Evolutionary conservation across 2,797 vertebrate genomes (phyloP), one percentile per base, ranked within the genome.

Genomic region (Galago senegalensis): DNA sequence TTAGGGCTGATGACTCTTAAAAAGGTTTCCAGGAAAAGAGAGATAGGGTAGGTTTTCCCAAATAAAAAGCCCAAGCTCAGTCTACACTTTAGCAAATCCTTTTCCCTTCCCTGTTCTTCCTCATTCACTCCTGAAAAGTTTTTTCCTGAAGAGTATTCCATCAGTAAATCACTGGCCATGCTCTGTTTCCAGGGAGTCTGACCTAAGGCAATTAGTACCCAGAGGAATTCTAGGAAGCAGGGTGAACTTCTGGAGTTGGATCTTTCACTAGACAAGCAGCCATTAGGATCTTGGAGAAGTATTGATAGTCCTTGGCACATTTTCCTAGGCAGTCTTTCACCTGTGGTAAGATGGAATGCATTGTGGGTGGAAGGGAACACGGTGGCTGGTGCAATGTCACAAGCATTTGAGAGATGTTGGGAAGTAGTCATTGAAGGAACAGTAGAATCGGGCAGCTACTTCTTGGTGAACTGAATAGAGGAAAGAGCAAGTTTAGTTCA

Each of bases 221-320:
- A 72, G 89, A 85, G 58, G 46, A 83, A 83, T 72, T 43, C 46
- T 21, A 65, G 70, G 76, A 94, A 82, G 77, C 43, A 63, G 76
- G 40, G 31, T 56, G 34, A 20, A 46, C 70, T 84, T 88, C 27
- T 40, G 12, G 65, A 67, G 40, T 46, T 84, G 75, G 7, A 16
- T 49, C 21, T 27, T 49, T 40, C n/a, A 17, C 67, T 65, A 25
- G 3, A 70, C 25, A 70, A 23, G 14, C 25, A 21, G 37, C 25
- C 37, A 37, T 3, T 18, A 77, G 58, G 75, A 40, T 27, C 34
- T 46, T 27, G 17, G 53, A 21, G 53, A n/a, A 60, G 56, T 40
- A 60, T 40, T 12, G 37, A 73, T 14, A 76, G 83, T 34, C 9
- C 17, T n/a, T 37, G 34, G 61, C 21, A 21, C 21, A 21, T 5